A percentile compares a stretch with the other conserved stretches of the same genome.
Evolutionary conservation across 2,797 vertebrate species (phyloP).

Genomic region (Philypnodon macrostomus): DNA sequence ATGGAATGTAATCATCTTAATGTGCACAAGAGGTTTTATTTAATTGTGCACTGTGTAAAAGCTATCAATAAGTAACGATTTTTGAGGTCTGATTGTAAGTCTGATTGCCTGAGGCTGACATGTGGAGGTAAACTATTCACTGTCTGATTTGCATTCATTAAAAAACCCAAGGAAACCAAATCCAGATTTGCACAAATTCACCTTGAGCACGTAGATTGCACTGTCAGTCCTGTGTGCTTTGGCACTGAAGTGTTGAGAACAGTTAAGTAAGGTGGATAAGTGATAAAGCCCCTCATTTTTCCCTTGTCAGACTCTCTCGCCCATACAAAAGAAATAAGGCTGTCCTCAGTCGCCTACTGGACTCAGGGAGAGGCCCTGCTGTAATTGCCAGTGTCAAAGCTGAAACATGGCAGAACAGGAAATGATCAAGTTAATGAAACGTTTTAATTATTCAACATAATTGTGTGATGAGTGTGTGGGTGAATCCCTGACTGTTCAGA

Average conservation of each 20-base stretch:
- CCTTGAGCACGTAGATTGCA: slow-evolving; percentile 41
- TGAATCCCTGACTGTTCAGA: slow-evolving; percentile 50
- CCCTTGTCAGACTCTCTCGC: slow-evolving; percentile 38
- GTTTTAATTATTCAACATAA: slow-evolving; percentile 72
- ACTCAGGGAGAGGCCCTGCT: slow-evolving; percentile 32
- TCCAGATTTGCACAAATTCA: slow-evolving; percentile 47
- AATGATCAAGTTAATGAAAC: slow-evolving; percentile 71
- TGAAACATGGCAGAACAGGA: slow-evolving; percentile 62
- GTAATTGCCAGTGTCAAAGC: slow-evolving; percentile 57
- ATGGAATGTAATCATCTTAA: slow-evolving; percentile 19
- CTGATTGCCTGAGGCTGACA: slow-evolving; percentile 17
- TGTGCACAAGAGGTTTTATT: neutral
- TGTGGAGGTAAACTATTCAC: slow-evolving; percentile 31
- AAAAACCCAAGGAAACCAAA: slow-evolving; percentile 31
- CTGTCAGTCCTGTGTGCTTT: slow-evolving; percentile 37
- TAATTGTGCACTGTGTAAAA: slow-evolving; percentile 27
- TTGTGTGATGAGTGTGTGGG: slow-evolving; percentile 61
- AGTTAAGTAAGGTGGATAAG: slow-evolving; percentile 51
- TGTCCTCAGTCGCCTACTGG: slow-evolving; percentile 21
- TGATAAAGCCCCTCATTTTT: slow-evolving; percentile 41
- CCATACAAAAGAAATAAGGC: slow-evolving; percentile 35
- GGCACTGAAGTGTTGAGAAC: slow-evolving; percentile 45
- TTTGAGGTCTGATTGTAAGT: slow-evolving; percentile 21
- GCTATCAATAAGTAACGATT: slow-evolving; percentile 33
- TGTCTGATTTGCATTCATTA: slow-evolving; percentile 38